A percentile compares a stretch with the other conserved stretches of the same genome.
Evolutionary conservation across 2,888 invertebrate genomes (phyloP).

Genomic region (Drosophila borborema): DNA sequence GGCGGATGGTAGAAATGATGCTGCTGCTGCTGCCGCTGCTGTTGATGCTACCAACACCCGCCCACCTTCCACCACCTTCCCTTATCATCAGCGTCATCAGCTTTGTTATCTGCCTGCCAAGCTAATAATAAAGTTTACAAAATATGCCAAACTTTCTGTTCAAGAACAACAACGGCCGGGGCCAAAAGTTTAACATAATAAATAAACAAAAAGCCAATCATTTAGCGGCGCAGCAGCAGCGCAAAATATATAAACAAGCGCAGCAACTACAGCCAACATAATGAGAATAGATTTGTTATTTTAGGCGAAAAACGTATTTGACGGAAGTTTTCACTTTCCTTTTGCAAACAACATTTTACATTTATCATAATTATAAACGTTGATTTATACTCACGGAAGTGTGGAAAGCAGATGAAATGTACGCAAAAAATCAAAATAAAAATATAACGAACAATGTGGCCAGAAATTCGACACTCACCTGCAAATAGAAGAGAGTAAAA

Average conservation of each 20-base stretch:
- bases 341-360: constrained; percentile 42
- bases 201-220: constrained; percentile 68
- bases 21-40: neutral
- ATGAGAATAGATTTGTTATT: constrained; percentile 74
- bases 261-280: constrained; percentile 48
- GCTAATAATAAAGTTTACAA: constrained; percentile 83
- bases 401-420: constrained; percentile 1
- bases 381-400: constrained; percentile 66
- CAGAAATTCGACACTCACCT: constrained; percentile 57
- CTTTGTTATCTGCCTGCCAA: constrained; percentile 40
- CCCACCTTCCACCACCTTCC: neutral
- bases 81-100: constrained; percentile 22
- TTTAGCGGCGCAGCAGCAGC: constrained; percentile 36
- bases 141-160: constrained; percentile 80
- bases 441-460: neutral
- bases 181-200: constrained; percentile 72
- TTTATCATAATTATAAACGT: constrained; percentile 70
- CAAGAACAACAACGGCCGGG: constrained; percentile 34
- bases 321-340: constrained; percentile 55
- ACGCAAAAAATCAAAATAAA: neutral
- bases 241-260: constrained; percentile 21
- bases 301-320: constrained; percentile 51
- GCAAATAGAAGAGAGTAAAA: constrained; percentile 39
- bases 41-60: too few relatives aligned
- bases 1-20: neutral